Percentiles rank a stretch among this genome's conserved stretches.
phyloP scores from a whole-genome alignment of 2,797 vertebrate species.

The Masticophis lateralis region DNA sequence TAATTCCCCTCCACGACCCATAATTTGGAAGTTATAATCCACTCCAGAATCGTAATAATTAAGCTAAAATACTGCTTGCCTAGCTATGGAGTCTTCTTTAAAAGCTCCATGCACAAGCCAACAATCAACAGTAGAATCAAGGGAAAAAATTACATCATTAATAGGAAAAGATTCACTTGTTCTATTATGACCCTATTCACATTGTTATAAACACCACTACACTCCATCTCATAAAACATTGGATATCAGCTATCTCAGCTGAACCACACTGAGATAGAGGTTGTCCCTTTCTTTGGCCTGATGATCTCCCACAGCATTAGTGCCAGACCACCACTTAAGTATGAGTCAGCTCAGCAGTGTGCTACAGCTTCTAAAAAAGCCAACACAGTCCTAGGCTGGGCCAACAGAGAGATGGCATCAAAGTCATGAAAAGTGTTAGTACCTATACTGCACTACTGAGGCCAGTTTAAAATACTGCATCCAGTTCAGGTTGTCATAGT shows the following conservation, averaged over 20 bases:
- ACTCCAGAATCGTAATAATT: not conserved
- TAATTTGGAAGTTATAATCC: not conserved
- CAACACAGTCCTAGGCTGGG: not conserved
- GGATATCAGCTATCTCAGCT: not conserved
- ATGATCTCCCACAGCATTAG: not conserved
- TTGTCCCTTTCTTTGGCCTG: not conserved
- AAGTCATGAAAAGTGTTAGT: not conserved
- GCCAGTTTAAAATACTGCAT: too few relatives aligned
- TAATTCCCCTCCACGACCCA: not conserved
- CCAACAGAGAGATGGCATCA: not conserved
- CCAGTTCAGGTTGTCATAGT: too few relatives aligned
- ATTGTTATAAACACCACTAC: not conserved
- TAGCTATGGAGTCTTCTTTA: not conserved
- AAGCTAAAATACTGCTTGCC: not conserved
- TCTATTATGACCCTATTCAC: not conserved
- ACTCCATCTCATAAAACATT: not conserved
- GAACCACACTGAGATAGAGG: not conserved
- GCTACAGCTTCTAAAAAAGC: not conserved
- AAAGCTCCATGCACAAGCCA: not conserved
- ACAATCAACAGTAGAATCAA: not conserved
- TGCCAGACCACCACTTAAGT: not conserved
- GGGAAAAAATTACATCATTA: not conserved
- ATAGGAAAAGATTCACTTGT: not conserved
- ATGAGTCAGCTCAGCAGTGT: not conserved
- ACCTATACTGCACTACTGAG: too few relatives aligned